These are phyloP conservation scores for Chaetorhynchus papuensis DNA, from an alignment of 2,113 vertebrate genomes.

Conservation along the genomic window DNA sequence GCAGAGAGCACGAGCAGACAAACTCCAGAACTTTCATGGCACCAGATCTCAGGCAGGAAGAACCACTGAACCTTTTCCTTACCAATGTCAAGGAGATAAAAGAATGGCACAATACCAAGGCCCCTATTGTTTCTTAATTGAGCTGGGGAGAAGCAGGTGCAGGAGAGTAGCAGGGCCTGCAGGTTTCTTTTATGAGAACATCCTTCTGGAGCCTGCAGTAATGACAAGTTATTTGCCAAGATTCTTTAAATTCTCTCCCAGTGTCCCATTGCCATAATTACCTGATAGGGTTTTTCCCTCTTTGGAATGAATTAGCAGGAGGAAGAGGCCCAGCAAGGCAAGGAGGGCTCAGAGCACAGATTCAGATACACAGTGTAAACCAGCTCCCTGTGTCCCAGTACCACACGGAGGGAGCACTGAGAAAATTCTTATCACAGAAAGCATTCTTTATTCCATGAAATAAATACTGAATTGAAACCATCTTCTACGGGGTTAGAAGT, in stretches of 20 bases:
- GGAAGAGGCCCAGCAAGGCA: neutral
- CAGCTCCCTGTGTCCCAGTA: neutral
- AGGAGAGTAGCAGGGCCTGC: neutral
- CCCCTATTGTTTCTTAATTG: neutral
- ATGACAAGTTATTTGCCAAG: neutral
- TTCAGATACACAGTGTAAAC: neutral
- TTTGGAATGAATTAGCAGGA: neutral
- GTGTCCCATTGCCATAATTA: conserved; percentile 1
- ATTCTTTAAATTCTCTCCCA: conserved; percentile 14
- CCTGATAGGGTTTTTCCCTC: neutral
- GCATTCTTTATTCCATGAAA: neutral
- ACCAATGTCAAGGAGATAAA: neutral
- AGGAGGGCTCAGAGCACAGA: neutral
- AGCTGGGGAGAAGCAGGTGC: conserved; percentile 39
- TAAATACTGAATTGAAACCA: neutral
- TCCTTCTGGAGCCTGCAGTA: conserved; percentile 25
- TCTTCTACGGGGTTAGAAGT: neutral
- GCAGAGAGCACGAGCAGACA: neutral
- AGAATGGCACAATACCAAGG: neutral
- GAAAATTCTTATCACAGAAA: neutral
- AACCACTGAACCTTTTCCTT: neutral
- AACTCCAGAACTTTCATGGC: neutral
- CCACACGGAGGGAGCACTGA: neutral
- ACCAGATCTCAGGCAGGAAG: neutral
- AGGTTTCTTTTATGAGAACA: conserved; percentile 32